These are phyloP conservation scores for Diglossa cyanea DNA, from an alignment of 2,797 vertebrate genomes.

Conservation along the genomic window DNA sequence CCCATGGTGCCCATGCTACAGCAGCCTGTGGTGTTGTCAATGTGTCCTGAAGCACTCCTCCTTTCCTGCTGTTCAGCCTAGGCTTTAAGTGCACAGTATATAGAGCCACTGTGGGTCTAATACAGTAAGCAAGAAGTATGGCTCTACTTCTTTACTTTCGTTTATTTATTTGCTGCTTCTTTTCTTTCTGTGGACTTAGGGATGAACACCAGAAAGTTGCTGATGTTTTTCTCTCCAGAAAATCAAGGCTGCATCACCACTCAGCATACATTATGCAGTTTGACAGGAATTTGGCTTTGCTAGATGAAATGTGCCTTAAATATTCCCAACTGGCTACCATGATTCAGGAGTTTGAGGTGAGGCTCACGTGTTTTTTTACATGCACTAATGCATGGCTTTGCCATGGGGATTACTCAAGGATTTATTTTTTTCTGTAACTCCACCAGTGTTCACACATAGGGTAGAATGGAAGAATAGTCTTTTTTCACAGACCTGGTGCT, in stretches of 20 bases:
- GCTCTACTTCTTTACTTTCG: not conserved
- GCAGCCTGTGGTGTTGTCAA: not conserved
- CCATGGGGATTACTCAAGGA: not conserved
- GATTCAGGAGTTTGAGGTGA: constrained; percentile 88
- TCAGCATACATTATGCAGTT: constrained; percentile 88
- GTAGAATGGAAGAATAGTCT: not conserved
- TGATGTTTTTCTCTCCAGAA: constrained; percentile 86
- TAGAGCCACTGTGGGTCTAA: not conserved
- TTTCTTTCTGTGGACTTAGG: constrained; percentile 73
- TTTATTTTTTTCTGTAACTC: not conserved
- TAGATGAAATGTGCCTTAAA: constrained; percentile 83
- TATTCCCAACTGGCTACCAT: constrained; percentile 78
- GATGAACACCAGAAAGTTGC: constrained; percentile 89
- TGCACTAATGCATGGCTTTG: not conserved
- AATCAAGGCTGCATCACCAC: constrained; percentile 85
- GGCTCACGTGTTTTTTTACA: not conserved
- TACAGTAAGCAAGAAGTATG: not conserved
- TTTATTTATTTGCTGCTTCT: not conserved
- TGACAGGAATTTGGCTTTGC: constrained; percentile 85
- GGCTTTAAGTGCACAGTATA: not conserved
- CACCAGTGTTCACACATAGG: not conserved
- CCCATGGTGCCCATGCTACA: not conserved
- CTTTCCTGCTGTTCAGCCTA: not conserved
- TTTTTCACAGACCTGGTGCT: not conserved
- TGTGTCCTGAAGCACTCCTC: not conserved